Evolutionary conservation across 2,113 vertebrate genomes (phyloP).

Genomic region (Oxygymnocypris stewartii): DNA sequence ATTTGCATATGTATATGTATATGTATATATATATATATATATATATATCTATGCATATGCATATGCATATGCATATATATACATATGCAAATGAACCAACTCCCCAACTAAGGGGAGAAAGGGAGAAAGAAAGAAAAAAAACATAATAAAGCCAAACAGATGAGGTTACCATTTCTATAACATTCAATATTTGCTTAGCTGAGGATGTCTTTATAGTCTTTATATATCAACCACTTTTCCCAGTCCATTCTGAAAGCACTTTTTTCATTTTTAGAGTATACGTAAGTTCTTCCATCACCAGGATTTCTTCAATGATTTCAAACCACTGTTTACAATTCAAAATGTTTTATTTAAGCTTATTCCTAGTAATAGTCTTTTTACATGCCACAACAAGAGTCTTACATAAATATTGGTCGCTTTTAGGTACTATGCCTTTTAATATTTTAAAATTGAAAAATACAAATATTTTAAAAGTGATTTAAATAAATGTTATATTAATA

Average conservation of each 20-base stretch:
- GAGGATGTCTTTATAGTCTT: neutral
- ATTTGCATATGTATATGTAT: too few species aligned
- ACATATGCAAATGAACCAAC: neutral
- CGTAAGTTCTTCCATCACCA: neutral
- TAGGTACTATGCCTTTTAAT: neutral
- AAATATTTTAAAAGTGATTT: neutral
- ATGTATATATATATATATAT: too few species aligned
- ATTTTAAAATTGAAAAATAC: neutral
- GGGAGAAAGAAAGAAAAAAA: neutral
- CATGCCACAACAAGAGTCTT: neutral
- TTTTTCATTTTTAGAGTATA: neutral
- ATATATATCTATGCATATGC: too few species aligned
- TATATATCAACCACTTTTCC: too few species aligned
- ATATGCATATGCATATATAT: too few species aligned
- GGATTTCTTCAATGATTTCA: neutral
- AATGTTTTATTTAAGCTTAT: neutral
- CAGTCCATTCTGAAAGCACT: neutral
- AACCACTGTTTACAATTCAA: neutral
- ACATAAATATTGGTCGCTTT: neutral
- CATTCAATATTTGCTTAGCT: neutral
- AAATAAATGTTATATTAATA: neutral
- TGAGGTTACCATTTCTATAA: neutral
- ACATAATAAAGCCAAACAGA: neutral
- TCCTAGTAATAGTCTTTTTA: neutral
- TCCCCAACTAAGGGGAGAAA: neutral